Evolutionary conservation across 2,797 vertebrate genomes (phyloP).

Genomic region (Platalea minor): DNA sequence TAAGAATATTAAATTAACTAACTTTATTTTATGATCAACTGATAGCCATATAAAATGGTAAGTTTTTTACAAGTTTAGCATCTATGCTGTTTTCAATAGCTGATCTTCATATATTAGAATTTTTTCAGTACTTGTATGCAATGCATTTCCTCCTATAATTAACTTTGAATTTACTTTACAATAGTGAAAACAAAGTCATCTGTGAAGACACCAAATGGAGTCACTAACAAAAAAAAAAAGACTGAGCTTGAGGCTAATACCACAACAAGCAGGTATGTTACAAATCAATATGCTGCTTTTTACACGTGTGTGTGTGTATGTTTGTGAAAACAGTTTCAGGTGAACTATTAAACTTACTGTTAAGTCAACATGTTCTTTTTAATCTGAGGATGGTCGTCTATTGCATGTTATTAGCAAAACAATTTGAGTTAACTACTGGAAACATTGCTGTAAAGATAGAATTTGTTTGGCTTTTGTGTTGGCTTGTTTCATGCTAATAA

Average conservation of each 20-base stretch:
- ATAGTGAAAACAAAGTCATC: constrained; percentile 68
- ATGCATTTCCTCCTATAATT: not conserved
- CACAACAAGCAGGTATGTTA: constrained; percentile 65
- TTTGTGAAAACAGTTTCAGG: not conserved
- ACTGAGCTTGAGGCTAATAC: constrained; percentile 62
- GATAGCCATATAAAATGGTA: not conserved
- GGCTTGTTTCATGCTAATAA: not conserved
- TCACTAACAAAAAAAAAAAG: constrained; percentile 67
- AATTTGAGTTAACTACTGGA: not conserved
- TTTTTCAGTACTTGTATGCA: not conserved
- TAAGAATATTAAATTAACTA: not conserved
- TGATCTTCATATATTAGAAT: not conserved
- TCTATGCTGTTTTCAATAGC: not conserved
- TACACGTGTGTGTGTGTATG: not conserved
- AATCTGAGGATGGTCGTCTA: not conserved
- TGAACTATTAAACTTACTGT: not conserved
- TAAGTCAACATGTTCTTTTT: not conserved
- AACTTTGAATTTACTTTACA: constrained; percentile 60
- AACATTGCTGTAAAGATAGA: not conserved
- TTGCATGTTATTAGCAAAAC: not conserved
- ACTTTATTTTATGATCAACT: not conserved
- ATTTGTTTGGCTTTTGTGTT: not conserved
- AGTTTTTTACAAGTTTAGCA: not conserved
- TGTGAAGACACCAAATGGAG: constrained; percentile 71
- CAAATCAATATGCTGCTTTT: not conserved